Conservation (phyloP, 2,888 invertebrate species). For the Yponomeuta sedellus region DNA sequence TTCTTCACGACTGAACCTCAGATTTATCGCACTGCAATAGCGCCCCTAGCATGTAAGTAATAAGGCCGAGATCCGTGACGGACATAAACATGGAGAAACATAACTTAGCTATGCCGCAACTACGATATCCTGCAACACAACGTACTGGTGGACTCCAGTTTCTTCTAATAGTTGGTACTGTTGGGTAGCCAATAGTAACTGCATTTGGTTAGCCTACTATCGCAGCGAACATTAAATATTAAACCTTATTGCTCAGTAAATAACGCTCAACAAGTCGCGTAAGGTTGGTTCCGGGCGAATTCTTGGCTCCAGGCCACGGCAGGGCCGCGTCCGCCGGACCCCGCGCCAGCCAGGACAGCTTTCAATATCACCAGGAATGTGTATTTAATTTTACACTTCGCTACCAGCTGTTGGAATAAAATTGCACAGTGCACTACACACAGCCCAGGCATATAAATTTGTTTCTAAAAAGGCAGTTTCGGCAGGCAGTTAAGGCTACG, state of each 20-base stretch:
- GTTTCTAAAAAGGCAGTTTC: no score
- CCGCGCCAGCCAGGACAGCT: not conserved
- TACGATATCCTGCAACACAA: not conserved
- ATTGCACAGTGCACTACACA: not conserved
- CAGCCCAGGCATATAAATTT: not conserved
- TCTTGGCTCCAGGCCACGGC: not conserved
- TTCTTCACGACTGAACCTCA: not conserved
- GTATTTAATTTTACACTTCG: not conserved
- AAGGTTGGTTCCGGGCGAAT: not conserved
- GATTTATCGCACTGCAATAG: not conserved
- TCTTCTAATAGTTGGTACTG: not conserved
- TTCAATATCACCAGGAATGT: conserved; percentile 1
- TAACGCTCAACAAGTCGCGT: not conserved
- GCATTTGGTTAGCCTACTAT: not conserved
- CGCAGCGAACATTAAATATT: not conserved
- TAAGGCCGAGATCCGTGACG: not conserved
- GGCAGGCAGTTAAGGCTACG: no score
- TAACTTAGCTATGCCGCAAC: not conserved
- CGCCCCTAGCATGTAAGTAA: not conserved
- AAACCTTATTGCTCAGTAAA: not conserved
- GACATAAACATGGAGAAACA: not conserved
- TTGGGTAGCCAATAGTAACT: not conserved
- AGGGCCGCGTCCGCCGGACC: not conserved
- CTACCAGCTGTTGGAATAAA: not conserved
- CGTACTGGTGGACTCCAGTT: not conserved